Conservation (phyloP, 30 jellyfish, hydroid and myxozoan genomes). For the Cassiopea andromeda region DNA sequence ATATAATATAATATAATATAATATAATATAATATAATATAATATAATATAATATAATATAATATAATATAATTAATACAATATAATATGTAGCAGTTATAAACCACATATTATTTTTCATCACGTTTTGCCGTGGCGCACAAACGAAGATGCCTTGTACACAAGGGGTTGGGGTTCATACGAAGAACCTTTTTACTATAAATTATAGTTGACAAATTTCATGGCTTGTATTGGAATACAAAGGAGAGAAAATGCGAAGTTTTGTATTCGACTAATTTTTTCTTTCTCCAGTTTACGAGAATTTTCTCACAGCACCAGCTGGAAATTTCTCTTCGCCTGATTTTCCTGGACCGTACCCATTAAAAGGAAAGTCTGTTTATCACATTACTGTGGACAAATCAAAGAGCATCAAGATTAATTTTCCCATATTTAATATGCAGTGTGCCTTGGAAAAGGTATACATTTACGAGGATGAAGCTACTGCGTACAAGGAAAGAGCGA, state of each 20-base stretch:
- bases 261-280: neutral
- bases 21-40: too few species aligned
- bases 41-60: too few species aligned
- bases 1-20: too few species aligned
- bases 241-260: neutral
- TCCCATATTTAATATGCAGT: neutral
- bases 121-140: too few species aligned
- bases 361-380: neutral
- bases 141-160: too few species aligned
- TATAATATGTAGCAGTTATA: too few species aligned
- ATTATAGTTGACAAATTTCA: too few species aligned
- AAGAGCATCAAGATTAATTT: conserved; percentile 10
- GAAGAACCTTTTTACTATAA: too few species aligned
- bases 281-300: neutral
- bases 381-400: neutral
- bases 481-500: neutral
- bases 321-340: neutral
- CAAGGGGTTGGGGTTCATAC: too few species aligned
- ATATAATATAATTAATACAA: too few species aligned
- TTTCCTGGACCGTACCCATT: neutral
- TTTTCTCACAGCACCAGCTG: neutral
- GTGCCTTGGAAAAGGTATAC: neutral
- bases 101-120: too few species aligned
- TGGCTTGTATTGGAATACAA: too few species aligned
- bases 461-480: neutral